Evolutionary conservation across 1,140 invertebrate species (phyloP), one percentile per base, ranked within the genome.

Genomic region (Hermetia illucens): DNA sequence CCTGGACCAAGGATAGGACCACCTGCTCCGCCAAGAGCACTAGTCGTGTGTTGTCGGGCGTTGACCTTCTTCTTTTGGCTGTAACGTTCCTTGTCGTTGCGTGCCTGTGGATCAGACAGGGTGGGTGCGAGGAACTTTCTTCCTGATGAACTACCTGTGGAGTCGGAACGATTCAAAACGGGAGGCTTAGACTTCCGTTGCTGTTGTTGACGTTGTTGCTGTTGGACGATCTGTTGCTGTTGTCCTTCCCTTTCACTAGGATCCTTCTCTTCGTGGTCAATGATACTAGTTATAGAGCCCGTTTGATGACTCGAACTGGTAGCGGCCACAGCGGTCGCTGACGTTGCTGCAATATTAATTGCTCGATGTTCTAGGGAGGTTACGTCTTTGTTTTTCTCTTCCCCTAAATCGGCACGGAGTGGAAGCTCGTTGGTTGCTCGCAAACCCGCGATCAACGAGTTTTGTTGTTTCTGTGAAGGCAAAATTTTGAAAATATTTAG

Each of bases 101-200:
- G 64, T 17, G 79, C 71, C 34, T 82, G 77, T 17, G 83, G 82
- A 66, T 91, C 87, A 30, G 85, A 90, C 29, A 90, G 60, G 0
- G 86, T 88, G 17, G 89, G 87, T 12, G 85, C 84, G 40, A 93
- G 62, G 61, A 82, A 90, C 51, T 91, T 90, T 39, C 86, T 71
- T 1, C 83, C 80, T 3, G 79, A 75, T 39, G 64, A 68, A 54
- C 82, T 86, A 21, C 81, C 83, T 25, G 86, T 81, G 41, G 83
- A 87, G 51, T 84, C 80, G 2, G 80, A 83, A 43, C 79, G 53
- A 43, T 57, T 65, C 12, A 77, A 67, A 13, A 78, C 37, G 73
- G 68, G 25, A 70, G 65, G 41, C 65, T 68, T 24, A 12, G 3
- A 9, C 5, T 4, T 5, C 4, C 19, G 31, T 18, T 18, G 31